phyloP scores from a whole-genome alignment of 2,797 vertebrate species.

The Diplodus puntazzo region DNA sequence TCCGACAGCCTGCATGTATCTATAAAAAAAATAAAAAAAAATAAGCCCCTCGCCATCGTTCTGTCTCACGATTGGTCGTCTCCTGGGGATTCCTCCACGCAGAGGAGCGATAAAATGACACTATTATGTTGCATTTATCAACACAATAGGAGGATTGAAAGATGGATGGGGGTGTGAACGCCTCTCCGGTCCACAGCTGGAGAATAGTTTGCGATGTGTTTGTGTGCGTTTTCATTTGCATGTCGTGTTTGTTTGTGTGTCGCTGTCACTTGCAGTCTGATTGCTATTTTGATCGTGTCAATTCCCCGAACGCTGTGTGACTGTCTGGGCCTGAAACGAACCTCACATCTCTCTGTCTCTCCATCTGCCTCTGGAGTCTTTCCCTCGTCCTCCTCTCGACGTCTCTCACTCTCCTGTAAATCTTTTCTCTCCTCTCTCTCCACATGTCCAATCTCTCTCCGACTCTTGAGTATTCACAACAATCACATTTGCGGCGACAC shows the following conservation, averaged over 20 bases:
- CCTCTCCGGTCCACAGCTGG: conserved; percentile 28
- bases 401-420: background rate
- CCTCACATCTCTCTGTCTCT: background rate
- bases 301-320: conserved; percentile 18
- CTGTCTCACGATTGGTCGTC: conserved; percentile 2
- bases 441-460: background rate
- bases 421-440: background rate
- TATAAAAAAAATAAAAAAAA: background rate
- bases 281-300: conserved; percentile 53
- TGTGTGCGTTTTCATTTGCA: conserved; percentile 5
- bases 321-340: conserved; percentile 30
- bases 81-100: background rate
- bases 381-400: background rate
- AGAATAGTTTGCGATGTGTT: background rate
- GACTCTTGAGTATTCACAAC: background rate
- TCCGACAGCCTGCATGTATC: conserved; percentile 8
- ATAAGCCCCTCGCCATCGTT: conserved; percentile 5
- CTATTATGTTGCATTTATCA: conserved; percentile 26
- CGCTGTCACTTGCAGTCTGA: conserved; percentile 46
- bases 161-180: background rate
- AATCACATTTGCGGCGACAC: background rate
- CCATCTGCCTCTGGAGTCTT: conserved; percentile 7
- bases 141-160: conserved; percentile 13
- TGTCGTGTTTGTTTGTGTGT: conserved; percentile 38
- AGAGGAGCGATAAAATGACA: conserved; percentile 21